Evolutionary conservation across 2,888 invertebrate species (phyloP).

Genomic region (Pollenia griseotomentosa): DNA sequence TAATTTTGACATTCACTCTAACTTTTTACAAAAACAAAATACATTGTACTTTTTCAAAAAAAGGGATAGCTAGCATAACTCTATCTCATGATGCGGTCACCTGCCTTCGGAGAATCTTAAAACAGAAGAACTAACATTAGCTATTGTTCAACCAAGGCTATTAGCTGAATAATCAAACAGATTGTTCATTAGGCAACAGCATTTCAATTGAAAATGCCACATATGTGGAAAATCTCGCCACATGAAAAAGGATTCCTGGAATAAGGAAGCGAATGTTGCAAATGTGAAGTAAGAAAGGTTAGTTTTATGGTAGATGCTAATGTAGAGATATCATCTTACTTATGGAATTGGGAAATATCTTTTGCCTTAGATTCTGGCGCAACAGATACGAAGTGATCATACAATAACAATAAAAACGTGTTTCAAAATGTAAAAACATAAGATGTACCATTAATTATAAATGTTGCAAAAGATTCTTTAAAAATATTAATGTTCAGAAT

Average conservation of each 20-base stretch:
- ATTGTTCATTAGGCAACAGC: slow-evolving; percentile 24
- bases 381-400: too few species aligned
- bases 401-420: not conserved
- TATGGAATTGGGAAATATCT: not conserved
- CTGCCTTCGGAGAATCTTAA: too few species aligned
- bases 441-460: not conserved
- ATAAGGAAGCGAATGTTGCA: not conserved
- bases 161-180: slow-evolving; percentile 31
- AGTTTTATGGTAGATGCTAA: slow-evolving; percentile 1
- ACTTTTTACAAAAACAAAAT: too few species aligned
- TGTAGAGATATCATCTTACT: not conserved
- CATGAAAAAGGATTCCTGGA: slow-evolving; percentile 44
- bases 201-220: slow-evolving; percentile 31
- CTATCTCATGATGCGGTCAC: too few species aligned
- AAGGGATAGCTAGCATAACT: too few species aligned
- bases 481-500: not conserved
- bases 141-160: slow-evolving; percentile 7
- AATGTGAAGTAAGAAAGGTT: not conserved
- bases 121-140: not conserved
- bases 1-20: too few species aligned
- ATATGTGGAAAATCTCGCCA: slow-evolving; percentile 47
- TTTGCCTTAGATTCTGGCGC: slow-evolving; percentile 40
- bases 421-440: not conserved
- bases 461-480: slow-evolving; percentile 19
- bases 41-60: too few species aligned